Evolutionary conservation across 2,797 vertebrate species (phyloP).

Genomic region (Chrosomus eos): DNA sequence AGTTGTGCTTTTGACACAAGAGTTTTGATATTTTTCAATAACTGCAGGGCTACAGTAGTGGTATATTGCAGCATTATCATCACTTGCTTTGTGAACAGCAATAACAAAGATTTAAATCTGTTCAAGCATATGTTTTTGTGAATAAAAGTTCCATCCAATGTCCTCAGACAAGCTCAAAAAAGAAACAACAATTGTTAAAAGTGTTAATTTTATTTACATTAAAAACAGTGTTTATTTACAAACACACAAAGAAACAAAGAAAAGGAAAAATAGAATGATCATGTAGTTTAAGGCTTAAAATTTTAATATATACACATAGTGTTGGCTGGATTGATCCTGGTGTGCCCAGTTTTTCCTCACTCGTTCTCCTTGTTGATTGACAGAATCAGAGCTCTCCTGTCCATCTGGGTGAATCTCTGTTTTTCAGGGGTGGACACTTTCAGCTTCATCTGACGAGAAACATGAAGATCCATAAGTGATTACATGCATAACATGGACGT

Average conservation of each 20-base stretch:
- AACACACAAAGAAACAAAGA: slow-evolving; percentile 38
- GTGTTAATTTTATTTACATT: slow-evolving; percentile 74
- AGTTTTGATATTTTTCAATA: not conserved
- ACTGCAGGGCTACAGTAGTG: no score
- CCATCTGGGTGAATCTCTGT: slow-evolving; percentile 69
- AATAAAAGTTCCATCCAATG: not conserved
- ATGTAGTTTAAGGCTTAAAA: slow-evolving; percentile 24
- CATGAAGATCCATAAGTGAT: not conserved
- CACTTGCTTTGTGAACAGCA: not conserved
- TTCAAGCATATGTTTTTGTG: not conserved
- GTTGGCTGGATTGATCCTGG: not conserved
- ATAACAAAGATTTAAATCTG: not conserved
- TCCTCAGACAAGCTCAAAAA: not conserved
- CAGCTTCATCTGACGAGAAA: slow-evolving; percentile 69
- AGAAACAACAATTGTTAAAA: slow-evolving; percentile 26
- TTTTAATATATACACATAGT: slow-evolving; percentile 42
- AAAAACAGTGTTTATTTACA: slow-evolving; percentile 22
- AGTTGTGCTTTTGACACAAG: not conserved
- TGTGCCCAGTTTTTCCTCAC: slow-evolving; percentile 25
- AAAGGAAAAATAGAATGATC: not conserved
- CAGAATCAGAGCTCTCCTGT: slow-evolving; percentile 69
- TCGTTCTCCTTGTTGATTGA: slow-evolving; percentile 78
- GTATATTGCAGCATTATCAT: no score
- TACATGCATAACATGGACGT: not conserved
- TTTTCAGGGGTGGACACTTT: slow-evolving; percentile 77